Conservation (phyloP, 2,888 invertebrate species). For the Rotaria socialis region DNA sequence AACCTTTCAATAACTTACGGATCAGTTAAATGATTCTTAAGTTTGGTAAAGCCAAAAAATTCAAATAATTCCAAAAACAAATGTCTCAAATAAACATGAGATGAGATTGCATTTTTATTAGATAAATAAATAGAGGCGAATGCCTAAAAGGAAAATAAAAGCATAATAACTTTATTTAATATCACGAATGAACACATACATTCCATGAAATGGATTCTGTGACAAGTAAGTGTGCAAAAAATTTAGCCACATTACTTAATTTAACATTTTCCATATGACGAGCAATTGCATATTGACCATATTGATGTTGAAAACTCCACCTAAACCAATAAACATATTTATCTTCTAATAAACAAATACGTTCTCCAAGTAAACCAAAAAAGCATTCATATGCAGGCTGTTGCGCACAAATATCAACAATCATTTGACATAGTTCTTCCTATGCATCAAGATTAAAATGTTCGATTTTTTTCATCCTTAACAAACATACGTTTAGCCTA, state of each 20-base stretch:
- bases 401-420: constrained; percentile 95
- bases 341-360: constrained; percentile 85
- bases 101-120: constrained; percentile 93
- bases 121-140: constrained; percentile 74
- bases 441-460: constrained; percentile 51
- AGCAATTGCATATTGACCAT: constrained; percentile 67
- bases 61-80: constrained; percentile 87
- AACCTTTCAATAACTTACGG: constrained; percentile 59
- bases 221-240: constrained; percentile 88
- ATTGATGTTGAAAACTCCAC: constrained; percentile 88
- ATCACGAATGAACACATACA: constrained; percentile 50
- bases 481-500: constrained; percentile 73
- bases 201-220: constrained; percentile 95
- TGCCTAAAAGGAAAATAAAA: not conserved
- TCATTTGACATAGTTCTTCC: constrained; percentile 90
- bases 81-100: constrained; percentile 93
- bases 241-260: constrained; percentile 87
- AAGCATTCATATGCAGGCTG: constrained; percentile 97
- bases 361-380: constrained; percentile 84
- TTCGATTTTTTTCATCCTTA: not conserved
- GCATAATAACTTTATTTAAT: not conserved
- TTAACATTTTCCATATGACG: constrained; percentile 92
- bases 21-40: constrained; percentile 84
- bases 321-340: constrained; percentile 88
- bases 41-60: constrained; percentile 85